These are phyloP conservation scores for Butorides virescens DNA, from an alignment of 2,113 vertebrate species.

Conservation along the genomic window DNA sequence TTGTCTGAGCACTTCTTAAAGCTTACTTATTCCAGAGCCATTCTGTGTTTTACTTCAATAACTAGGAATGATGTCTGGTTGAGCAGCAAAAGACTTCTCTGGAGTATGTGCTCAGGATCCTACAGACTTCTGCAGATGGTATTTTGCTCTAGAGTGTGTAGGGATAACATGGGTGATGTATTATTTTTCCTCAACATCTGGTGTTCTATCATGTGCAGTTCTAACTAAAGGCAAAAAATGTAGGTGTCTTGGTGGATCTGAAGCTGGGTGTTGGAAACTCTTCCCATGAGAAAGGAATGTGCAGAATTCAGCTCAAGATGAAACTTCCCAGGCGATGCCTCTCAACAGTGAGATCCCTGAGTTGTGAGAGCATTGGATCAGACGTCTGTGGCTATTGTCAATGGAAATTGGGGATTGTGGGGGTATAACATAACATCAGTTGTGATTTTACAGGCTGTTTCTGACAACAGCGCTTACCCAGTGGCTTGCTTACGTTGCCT, in stretches of 20 bases:
- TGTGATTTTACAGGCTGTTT: neutral
- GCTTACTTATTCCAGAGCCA: neutral
- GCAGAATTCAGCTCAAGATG: neutral
- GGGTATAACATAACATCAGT: neutral
- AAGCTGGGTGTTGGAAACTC: neutral
- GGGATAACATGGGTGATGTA: neutral
- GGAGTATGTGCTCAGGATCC: neutral
- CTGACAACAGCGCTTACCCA: neutral
- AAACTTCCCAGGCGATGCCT: neutral
- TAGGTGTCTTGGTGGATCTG: neutral
- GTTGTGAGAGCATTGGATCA: neutral
- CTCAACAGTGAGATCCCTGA: neutral
- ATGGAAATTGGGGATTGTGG: fast-evolving
- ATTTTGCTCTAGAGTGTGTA: neutral
- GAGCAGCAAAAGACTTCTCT: neutral
- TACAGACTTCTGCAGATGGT: neutral
- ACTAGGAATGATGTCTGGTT: neutral
- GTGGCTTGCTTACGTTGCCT: neutral
- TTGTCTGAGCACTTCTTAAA: neutral
- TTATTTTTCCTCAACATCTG: neutral
- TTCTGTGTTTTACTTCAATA: neutral
- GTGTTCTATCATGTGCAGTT: neutral
- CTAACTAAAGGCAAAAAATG: neutral
- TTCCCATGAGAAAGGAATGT: neutral
- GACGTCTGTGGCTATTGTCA: neutral